These are phyloP conservation scores for Holothuria scabra DNA, from an alignment of 53 echinoderm and acorn worm genomes.

Conservation along the genomic window DNA sequence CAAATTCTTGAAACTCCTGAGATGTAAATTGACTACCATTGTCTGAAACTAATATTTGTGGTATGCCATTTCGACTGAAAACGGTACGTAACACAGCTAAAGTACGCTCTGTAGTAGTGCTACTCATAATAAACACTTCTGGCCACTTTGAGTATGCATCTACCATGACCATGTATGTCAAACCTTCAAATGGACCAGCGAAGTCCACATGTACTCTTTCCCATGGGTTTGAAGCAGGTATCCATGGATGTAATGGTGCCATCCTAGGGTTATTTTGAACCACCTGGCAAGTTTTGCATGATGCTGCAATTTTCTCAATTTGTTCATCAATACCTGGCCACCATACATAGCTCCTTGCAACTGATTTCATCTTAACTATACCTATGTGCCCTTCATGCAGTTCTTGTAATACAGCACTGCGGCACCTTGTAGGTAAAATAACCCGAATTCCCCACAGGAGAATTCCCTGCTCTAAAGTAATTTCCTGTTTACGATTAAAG, in stretches of 20 bases:
- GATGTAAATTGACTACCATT: conserved; percentile 50
- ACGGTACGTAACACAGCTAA: conserved; percentile 42
- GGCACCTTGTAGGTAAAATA: conserved; percentile 44
- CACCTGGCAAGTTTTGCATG: conserved; percentile 33
- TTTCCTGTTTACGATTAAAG: conserved; percentile 25
- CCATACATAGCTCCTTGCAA: conserved; percentile 53
- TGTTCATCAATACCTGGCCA: conserved; percentile 59
- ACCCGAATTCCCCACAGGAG: conserved; percentile 53
- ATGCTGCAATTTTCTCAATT: conserved; percentile 41
- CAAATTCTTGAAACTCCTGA: conserved; percentile 44
- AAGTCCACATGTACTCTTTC: conserved; percentile 53
- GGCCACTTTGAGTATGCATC: conserved; percentile 61
- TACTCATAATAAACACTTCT: conserved; percentile 57
- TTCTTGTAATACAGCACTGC: conserved; percentile 11
- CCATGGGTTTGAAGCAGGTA: conserved; percentile 38
- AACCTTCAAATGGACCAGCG: conserved; percentile 54
- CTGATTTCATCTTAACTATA: conserved; percentile 53
- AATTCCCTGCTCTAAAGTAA: conserved; percentile 51
- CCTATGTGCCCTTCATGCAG: conserved; percentile 46
- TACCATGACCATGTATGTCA: conserved; percentile 46
- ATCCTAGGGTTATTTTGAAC: conserved; percentile 41
- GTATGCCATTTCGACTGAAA: conserved; percentile 50
- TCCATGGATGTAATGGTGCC: conserved; percentile 57
- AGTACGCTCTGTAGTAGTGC: conserved; percentile 44
- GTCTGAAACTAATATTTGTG: conserved; percentile 49